Evolutionary conservation across 64 coral and sea anemone genomes (phyloP).

Genomic region (Anthopleura sola): DNA sequence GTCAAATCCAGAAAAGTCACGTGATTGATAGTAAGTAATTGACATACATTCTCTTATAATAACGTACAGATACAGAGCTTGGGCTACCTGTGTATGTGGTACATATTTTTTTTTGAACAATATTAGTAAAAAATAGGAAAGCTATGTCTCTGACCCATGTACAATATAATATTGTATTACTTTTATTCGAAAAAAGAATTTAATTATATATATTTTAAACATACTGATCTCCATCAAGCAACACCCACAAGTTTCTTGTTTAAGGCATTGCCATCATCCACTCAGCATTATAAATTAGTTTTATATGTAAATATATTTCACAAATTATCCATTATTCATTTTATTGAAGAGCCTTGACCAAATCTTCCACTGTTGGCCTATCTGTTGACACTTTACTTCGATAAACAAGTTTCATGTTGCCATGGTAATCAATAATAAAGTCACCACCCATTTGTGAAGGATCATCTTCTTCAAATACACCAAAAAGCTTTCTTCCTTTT

Average conservation of each 20-base stretch:
- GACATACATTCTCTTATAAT: too few species aligned
- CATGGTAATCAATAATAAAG: slow-evolving; percentile 74
- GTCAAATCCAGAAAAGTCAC: too few species aligned
- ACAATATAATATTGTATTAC: background rate
- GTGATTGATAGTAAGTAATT: too few species aligned
- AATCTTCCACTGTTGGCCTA: slow-evolving; percentile 69
- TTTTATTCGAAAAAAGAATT: background rate
- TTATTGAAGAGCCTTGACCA: slow-evolving; percentile 46
- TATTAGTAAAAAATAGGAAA: background rate
- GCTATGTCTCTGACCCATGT: background rate
- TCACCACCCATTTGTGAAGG: slow-evolving; percentile 86
- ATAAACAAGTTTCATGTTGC: slow-evolving; percentile 70
- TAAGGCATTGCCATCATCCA: background rate
- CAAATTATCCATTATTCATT: background rate
- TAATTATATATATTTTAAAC: background rate
- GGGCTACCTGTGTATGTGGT: too few species aligned
- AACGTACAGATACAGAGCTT: too few species aligned
- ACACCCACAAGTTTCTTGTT: background rate
- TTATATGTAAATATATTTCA: background rate
- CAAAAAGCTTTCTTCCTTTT: slow-evolving; percentile 54
- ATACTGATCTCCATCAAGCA: background rate
- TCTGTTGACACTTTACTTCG: slow-evolving; percentile 71
- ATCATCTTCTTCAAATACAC: slow-evolving; percentile 77
- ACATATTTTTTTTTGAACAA: too few species aligned
- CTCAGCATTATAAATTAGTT: background rate